Conservation (phyloP, 1,140 invertebrate genomes). For the Plectus sambesii region DNA sequence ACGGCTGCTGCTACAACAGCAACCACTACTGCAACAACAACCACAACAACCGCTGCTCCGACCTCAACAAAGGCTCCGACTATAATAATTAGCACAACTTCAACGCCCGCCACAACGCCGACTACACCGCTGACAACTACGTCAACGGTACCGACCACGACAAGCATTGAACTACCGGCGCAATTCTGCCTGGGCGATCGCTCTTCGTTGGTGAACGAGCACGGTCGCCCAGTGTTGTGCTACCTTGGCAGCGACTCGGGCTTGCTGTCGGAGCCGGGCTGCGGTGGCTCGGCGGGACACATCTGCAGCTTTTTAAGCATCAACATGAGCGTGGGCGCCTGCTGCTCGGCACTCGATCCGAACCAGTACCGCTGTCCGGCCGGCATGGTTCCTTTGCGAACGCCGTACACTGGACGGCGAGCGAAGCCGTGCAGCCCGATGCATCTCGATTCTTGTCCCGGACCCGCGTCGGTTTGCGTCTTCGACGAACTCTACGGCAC, state of each 20-base stretch:
- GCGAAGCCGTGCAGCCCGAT: constrained; percentile 11
- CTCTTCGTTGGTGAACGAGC: no score
- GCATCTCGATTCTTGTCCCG: constrained; percentile 4
- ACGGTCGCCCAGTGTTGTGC: no score
- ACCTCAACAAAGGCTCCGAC: constrained; percentile 1
- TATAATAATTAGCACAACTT: constrained; percentile 1
- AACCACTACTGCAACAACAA: neutral
- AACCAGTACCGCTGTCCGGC: constrained; percentile 6
- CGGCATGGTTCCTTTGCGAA: constrained; percentile 4
- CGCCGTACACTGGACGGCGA: neutral
- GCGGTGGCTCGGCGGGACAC: neutral
- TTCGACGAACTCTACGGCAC: constrained; percentile 18
- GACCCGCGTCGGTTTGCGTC: constrained; percentile 9
- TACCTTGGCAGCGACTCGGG: no score
- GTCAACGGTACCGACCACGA: no score
- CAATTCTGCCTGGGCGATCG: no score
- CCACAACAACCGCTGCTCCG: neutral
- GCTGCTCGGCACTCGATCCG: neutral
- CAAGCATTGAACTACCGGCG: no score
- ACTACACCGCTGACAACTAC: neutral
- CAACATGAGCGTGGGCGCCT: constrained; percentile 4
- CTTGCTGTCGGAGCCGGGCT: neutral
- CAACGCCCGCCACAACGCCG: neutral
- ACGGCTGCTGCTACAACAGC: constrained; percentile 11
- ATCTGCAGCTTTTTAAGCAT: constrained; percentile 6